Base-by-base conservation (phyloP, 2,888 invertebrate genomes). In the Petrolisthes manimaculis region DNA sequence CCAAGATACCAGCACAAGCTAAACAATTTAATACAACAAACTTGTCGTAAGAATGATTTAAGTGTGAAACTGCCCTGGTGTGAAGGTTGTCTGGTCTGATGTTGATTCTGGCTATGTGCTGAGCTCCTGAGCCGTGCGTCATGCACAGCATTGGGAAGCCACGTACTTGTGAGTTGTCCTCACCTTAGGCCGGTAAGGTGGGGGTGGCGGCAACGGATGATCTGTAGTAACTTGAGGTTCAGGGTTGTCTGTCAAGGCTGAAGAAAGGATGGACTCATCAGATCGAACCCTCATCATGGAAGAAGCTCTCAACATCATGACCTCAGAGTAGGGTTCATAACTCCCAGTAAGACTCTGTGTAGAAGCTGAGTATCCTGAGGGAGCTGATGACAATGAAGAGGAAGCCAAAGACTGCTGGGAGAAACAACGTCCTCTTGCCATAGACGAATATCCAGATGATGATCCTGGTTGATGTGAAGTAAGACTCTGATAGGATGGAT, bases 311-410 rank as follows among this genome's bases (percentile, higher is more conserved):
- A 86, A 53, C 82, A 89, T 84, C 80, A 89, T 83, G 24, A 90
- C 89, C 77, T 91, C 91, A 8, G 91, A 91, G 54, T 91, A 91
- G 6, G 91, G 91, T 71, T 91, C 91, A 83, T 91, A 91, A 69
- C 91, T 91, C 9, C 92, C 92, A 55, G 91, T 91, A 81, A 91
- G 89, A 89, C 91, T 91, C 89, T 93, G 92, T 0, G 92, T 91
- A 9, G 93, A 92, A n/a, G 92, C 92, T 4, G 93, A 92, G 89
- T 89, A 90, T 75, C 89, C 91, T 55, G 89, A 91, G 54, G 84
- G 90, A 61, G 88, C 89, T 53, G 91, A 89, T 51, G 89, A 67
- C 6, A 93, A 92, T 88, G 93, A 93, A 1, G 93, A 93, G 3
- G 93, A 93, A 4, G 86, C 91, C 90, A 86, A 92, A 82, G 91